Base-by-base conservation (phyloP, 2,113 vertebrate genomes). In the Clinocottus analis region DNA sequence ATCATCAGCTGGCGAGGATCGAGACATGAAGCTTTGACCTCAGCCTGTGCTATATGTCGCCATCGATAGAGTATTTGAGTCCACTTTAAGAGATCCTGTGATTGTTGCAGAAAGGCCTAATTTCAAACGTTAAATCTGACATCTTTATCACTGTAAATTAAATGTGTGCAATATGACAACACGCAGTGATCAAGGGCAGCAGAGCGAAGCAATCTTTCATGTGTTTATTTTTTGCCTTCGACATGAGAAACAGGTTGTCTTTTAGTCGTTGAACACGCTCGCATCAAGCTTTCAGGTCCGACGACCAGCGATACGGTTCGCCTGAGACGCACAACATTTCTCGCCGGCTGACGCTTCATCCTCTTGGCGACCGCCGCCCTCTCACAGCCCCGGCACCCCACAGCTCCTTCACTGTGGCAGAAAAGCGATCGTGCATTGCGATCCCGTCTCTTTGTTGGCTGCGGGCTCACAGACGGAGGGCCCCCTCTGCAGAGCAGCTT, bases 401-500 rank as follows among this genome's bases (percentile, higher is more conserved):
- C 37, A 79, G 64, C 70, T 59, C 49, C 58, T 17, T 67, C 29
- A 17, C 61, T 58, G 60, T 77, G 59, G 55, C 59, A 72, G 59
- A 66, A 82, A 88, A 70, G 55, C 17, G 23, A 60, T 84, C 78
- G 72, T 64, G 64, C 69, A 72, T 55, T 37, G 56, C 27, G 37
- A 88, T 83, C 27, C 55, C 41, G 62, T 79, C 58, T 72, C 66
- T 63, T 72, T 76, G 79, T 86, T 84, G 76, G 72, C 74, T 82
- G 43, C 35, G 23, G 78, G 77, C 84, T 79, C 72, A 41, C 55
- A 72, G 63, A 72, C 79, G 80, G 82, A 77, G 75, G 82, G 75
- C 72, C 82, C 71, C 37, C 66, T 84, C 75, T 66, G 85, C 41
- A n/a, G 86, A 68, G 59, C 78, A 61, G 87, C 86, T 92, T 83